A percentile compares a stretch with the other conserved stretches of the same genome.
phyloP scores from a whole-genome alignment of 2,888 invertebrate species.

The Scaptomyza polygonia region DNA sequence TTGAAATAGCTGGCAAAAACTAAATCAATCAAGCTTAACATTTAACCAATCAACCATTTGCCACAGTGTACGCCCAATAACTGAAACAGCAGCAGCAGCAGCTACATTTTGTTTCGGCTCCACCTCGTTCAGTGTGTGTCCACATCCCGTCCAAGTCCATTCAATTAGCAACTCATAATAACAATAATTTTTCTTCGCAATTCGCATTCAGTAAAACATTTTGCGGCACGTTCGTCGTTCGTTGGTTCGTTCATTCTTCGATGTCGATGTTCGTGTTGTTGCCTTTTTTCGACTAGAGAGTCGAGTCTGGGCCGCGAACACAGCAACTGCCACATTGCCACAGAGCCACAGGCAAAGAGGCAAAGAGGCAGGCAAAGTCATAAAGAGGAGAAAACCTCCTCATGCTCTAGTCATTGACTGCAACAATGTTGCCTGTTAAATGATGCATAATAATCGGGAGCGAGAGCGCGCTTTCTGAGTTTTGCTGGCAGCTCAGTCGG shows the following conservation, averaged over 20 bases:
- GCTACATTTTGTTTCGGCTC: slow-evolving; percentile 22
- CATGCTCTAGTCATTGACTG: slow-evolving; percentile 68
- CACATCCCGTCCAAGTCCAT: slow-evolving; percentile 63
- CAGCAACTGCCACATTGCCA: slow-evolving; percentile 8
- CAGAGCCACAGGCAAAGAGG: slow-evolving; percentile 7
- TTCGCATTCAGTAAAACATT: slow-evolving; percentile 75
- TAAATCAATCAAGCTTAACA: slow-evolving; percentile 19
- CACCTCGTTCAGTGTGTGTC: slow-evolving; percentile 18
- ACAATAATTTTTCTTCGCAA: slow-evolving; percentile 77
- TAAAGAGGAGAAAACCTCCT: slow-evolving; percentile 10
- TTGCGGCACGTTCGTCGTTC: slow-evolving; percentile 67
- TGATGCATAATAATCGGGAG: slow-evolving; percentile 78
- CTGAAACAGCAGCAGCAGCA: slow-evolving; percentile 15
- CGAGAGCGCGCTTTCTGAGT: slow-evolving; percentile 64
- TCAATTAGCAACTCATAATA: slow-evolving; percentile 81
- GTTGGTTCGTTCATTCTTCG: slow-evolving; percentile 47
- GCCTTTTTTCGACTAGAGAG: slow-evolving; percentile 35
- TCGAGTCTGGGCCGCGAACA: background rate
- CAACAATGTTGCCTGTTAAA: slow-evolving; percentile 79
- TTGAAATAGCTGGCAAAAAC: slow-evolving; percentile 26
- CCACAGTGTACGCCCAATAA: slow-evolving; percentile 35
- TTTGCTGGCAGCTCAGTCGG: slow-evolving; percentile 47
- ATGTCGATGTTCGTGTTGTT: slow-evolving; percentile 67
- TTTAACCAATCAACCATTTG: slow-evolving; percentile 22
- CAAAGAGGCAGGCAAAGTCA: background rate